A percentile compares a stretch with the other conserved stretches of the same genome.
Evolutionary conservation across 2,888 invertebrate species (phyloP).

Genomic region (Acheta domesticus): DNA sequence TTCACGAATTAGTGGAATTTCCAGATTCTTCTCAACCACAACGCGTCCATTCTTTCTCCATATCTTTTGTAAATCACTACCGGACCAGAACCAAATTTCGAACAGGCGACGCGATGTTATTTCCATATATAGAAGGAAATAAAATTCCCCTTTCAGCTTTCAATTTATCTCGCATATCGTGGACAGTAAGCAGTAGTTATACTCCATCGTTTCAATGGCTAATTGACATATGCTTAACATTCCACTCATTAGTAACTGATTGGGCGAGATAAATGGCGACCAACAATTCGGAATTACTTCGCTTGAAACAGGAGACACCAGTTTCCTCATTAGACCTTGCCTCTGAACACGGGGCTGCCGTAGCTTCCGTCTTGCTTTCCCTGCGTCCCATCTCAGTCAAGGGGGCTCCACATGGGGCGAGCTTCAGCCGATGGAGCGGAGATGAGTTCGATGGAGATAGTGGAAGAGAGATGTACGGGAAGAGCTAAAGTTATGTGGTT

Average conservation of each 20-base stretch:
- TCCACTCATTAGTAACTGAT: conserved; percentile 18
- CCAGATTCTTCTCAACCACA: neutral
- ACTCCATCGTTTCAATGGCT: conserved; percentile 1
- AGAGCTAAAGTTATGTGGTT: too few species aligned
- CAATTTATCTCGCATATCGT: conserved; percentile 18
- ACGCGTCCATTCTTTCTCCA: neutral
- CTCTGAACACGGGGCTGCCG: neutral
- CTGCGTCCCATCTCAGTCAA: neutral
- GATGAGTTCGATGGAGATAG: too few species aligned
- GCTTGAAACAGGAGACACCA: conserved; percentile 1
- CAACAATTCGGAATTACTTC: conserved; percentile 1
- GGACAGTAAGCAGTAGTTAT: conserved; percentile 9
- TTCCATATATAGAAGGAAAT: conserved; percentile 2
- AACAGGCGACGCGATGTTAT: neutral
- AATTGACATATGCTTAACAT: conserved; percentile 18
- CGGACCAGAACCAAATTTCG: conserved; percentile 8
- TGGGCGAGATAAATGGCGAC: neutral
- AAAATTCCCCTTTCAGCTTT: conserved; percentile 12
- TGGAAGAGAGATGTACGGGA: too few species aligned
- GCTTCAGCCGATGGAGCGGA: too few species aligned
- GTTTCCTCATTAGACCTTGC: neutral
- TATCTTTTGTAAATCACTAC: conserved; percentile 18
- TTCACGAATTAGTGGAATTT: conserved; percentile 18
- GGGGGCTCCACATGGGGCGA: neutral
- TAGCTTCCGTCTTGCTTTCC: neutral